phyloP scores from a whole-genome alignment of 1,140 invertebrate genomes.

The Drosophila seguyi region DNA sequence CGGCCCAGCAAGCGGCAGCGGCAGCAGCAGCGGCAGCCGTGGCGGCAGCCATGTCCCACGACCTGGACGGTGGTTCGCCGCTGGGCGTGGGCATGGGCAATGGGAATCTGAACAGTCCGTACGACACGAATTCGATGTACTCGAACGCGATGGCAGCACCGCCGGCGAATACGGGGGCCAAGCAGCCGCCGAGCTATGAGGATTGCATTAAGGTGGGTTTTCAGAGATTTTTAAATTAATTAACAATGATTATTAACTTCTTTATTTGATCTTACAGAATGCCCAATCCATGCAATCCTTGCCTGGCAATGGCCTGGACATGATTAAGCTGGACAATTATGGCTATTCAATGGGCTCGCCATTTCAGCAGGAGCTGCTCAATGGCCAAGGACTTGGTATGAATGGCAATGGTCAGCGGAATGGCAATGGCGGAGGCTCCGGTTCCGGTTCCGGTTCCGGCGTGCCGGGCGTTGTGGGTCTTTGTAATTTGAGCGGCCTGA shows the following conservation, averaged over 20 bases:
- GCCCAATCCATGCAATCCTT: conserved; percentile 86
- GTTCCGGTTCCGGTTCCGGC: no score
- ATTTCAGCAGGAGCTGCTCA: conserved; percentile 88
- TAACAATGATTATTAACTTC: no score
- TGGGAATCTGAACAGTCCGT: conserved; percentile 89
- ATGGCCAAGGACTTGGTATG: conserved; percentile 84
- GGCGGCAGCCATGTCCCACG: conserved; percentile 85
- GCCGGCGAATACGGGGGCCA: conserved; percentile 86
- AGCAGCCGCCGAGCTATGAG: conserved; percentile 94
- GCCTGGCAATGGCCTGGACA: conserved; percentile 72
- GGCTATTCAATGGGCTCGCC: conserved; percentile 86
- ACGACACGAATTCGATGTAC: conserved; percentile 92
- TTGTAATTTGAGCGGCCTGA: conserved; percentile 57
- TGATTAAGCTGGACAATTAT: conserved; percentile 86
- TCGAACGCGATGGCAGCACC: conserved; percentile 90
- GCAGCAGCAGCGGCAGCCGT: conserved; percentile 88
- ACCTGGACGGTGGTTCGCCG: conserved; percentile 35
- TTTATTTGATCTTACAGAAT: conserved; percentile 60
- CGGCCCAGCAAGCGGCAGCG: conserved; percentile 85
- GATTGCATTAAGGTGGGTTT: conserved; percentile 92
- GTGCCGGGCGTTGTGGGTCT: conserved; percentile 77
- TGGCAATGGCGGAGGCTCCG: neutral
- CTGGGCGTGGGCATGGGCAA: conserved; percentile 38
- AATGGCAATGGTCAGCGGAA: conserved; percentile 33
- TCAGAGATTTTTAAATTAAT: no score